Base-by-base conservation (phyloP, 2,797 vertebrate genomes). In the Acanthiza pusilla region DNA sequence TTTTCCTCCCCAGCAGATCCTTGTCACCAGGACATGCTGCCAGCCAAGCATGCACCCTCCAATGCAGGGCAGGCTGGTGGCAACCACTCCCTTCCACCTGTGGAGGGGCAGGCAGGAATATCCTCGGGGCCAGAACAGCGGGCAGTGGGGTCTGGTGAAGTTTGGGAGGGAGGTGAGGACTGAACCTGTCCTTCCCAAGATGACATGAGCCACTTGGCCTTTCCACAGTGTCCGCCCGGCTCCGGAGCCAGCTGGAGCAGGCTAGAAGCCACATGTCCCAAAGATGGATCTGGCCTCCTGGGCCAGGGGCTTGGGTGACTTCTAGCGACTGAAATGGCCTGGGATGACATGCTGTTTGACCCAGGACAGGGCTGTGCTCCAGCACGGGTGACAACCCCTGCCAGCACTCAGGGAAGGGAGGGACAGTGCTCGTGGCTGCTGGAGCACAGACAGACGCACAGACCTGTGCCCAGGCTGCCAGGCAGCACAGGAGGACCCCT, bases 231-330 rank as follows among this genome's bases (percentile, higher is more conserved):
- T 32, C 70, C 10, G 54, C 70, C 66, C 43, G 4, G 85, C 73
- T 78, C 93, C 1, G 1, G 32, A 73, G 90, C 85, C 92, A 96
- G 95, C 92, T 94, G 94, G 93, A 95, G 80, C 5, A 1, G 80
- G 45, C 91, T 32, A 72, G 61, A 93, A 89, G 88, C 85, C 91
- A 94, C 63, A 84, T 80, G 79, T 67, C 47, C 86, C 40, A 9
- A 54, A 95, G 70, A 68, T 81, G 5, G 7, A 91, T 55, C 70
- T 29, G 38, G 85, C 34, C 67, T 67, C 55, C 78, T 1, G 50
- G 91, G 86, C 74, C 84, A 89, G 88, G 57, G 80, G 75, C 60
- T 51, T 51, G 72, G 81, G 77, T 91, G 95, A 90, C 92, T 93
- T 32, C 30, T 84, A 68, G 68, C 3, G 67, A 92, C 89, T 5